Percentiles rank a stretch among this genome's conserved stretches.
phyloP scores from a whole-genome alignment of 2,797 vertebrate species.

The Poeciliopsis gracilis region DNA sequence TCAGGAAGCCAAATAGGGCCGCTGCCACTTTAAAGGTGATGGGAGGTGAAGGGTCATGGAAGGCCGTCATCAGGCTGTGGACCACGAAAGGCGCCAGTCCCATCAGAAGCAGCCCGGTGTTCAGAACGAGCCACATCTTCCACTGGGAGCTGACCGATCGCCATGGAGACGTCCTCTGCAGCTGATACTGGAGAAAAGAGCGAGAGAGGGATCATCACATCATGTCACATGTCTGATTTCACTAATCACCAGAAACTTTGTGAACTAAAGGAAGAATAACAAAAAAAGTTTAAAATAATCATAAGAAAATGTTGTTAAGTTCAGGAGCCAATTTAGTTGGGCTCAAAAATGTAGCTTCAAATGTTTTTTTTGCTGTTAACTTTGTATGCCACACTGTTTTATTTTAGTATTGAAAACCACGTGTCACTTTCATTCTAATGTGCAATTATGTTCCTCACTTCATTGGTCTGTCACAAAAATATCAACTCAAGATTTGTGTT shows the following conservation, averaged over 20 bases:
- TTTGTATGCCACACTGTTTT: not conserved
- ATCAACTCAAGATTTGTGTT: not conserved
- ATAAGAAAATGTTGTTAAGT: not conserved
- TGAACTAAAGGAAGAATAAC: not conserved
- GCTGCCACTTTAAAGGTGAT: conserved; percentile 64
- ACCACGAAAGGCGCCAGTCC: conserved; percentile 64
- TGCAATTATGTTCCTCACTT: not conserved
- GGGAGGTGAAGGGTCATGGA: conserved; percentile 62
- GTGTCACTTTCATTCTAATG: not conserved
- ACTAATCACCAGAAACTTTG: not conserved
- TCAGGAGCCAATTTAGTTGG: not conserved
- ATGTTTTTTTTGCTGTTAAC: too few species aligned
- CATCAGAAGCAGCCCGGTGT: conserved; percentile 16
- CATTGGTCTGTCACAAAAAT: not conserved
- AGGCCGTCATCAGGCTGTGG: conserved; percentile 57
- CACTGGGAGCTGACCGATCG: conserved; percentile 57
- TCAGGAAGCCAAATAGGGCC: conserved; percentile 55
- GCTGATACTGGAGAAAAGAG: conserved; percentile 62
- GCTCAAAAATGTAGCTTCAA: not conserved
- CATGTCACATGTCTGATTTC: not conserved
- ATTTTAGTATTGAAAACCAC: not conserved
- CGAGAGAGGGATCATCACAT: not conserved
- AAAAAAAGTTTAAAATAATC: not conserved
- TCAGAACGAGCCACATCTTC: conserved; percentile 61
- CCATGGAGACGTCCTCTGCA: conserved; percentile 70